A percentile compares a stretch with the other conserved stretches of the same genome.
Conservation (phyloP, 2,797 vertebrate species). For the Salarias fasciatus region DNA sequence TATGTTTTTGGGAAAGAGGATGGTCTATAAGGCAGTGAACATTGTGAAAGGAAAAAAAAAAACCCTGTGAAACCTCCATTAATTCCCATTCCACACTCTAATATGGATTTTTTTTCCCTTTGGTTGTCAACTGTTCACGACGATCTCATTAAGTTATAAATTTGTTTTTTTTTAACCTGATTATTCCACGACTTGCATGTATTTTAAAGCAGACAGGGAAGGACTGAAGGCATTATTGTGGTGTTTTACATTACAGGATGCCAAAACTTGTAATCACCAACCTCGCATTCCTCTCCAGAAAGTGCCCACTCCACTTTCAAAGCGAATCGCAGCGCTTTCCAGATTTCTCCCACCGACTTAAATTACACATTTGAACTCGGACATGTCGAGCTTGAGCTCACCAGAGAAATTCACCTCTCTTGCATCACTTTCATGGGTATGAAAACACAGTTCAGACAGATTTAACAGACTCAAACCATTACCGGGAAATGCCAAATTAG, state of each 20-base stretch:
- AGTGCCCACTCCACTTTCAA: neutral
- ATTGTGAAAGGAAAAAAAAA: too few relatives aligned
- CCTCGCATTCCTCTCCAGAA: neutral
- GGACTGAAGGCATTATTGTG: neutral
- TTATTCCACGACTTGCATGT: constrained; percentile 1
- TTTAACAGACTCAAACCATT: neutral
- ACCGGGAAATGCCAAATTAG: neutral
- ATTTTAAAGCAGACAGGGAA: neutral
- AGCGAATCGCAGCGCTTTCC: constrained; percentile 15
- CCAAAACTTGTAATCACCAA: constrained; percentile 6
- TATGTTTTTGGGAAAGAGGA: too few relatives aligned
- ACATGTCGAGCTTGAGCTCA: neutral
- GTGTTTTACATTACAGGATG: neutral
- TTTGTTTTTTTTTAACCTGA: neutral
- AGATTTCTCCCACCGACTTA: constrained; percentile 6
- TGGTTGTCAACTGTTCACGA: neutral
- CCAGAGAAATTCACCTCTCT: too few relatives aligned
- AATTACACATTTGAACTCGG: constrained; percentile 1
- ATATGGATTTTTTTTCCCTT: too few relatives aligned
- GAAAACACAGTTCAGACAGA: neutral
- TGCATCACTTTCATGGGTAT: too few relatives aligned
- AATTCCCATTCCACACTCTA: too few relatives aligned
- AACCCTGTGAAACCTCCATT: neutral
- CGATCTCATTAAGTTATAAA: neutral
- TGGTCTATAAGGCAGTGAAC: too few relatives aligned